phyloP scores from a whole-genome alignment of 2,113 vertebrate species.

The Xiphophorus hellerii region DNA sequence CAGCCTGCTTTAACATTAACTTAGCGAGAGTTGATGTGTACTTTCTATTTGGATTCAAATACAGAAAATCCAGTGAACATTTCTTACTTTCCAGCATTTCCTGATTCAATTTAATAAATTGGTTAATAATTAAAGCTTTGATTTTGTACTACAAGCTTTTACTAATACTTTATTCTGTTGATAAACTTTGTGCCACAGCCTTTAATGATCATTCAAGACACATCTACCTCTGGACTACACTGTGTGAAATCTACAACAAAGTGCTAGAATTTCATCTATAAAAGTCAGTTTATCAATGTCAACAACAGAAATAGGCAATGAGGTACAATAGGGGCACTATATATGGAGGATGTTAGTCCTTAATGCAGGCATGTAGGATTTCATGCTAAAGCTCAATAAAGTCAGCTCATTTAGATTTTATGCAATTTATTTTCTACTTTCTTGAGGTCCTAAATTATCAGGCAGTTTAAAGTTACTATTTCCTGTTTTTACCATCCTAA shows the following conservation, averaged over 20 bases:
- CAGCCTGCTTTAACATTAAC: background rate
- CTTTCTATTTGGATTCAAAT: background rate
- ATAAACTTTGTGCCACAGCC: background rate
- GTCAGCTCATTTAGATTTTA: too few species aligned
- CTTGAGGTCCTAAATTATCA: background rate
- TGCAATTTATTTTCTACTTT: background rate
- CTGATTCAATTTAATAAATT: background rate
- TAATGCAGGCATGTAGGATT: too few species aligned
- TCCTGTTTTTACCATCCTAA: background rate
- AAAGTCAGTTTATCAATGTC: too few species aligned
- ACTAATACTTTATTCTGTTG: background rate
- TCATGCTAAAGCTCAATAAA: too few species aligned
- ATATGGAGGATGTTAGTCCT: too few species aligned
- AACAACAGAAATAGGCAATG: too few species aligned
- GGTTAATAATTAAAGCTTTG: too few species aligned
- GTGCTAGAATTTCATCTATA: background rate
- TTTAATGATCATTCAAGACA: background rate
- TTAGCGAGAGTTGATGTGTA: background rate
- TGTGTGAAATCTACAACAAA: background rate
- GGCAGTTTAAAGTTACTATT: slow-evolving; percentile 31
- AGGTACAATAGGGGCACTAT: too few species aligned
- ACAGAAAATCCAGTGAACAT: background rate
- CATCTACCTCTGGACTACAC: background rate
- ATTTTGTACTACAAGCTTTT: too few species aligned
- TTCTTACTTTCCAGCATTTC: background rate